These are phyloP conservation scores for Elmis aenea DNA, from an alignment of 2,888 invertebrate species.

Conservation along the genomic window DNA sequence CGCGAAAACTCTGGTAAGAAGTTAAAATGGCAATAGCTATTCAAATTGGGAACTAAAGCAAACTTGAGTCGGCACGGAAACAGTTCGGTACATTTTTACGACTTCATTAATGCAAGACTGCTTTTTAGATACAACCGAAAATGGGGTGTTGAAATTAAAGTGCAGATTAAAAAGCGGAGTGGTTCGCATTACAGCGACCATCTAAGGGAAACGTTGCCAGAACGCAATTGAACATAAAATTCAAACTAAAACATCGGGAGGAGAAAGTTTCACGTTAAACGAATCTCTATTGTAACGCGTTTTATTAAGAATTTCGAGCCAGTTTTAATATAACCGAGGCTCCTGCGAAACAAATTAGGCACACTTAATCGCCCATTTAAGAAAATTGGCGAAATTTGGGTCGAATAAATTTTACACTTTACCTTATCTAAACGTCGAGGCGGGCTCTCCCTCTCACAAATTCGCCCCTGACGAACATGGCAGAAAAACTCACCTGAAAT, in stretches of 20 bases:
- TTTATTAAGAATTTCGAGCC: constrained; percentile 38
- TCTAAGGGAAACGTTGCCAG: constrained; percentile 25
- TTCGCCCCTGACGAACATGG: constrained; percentile 1
- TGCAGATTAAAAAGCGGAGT: constrained; percentile 45
- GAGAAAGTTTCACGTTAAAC: constrained; percentile 21
- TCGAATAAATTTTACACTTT: constrained; percentile 47
- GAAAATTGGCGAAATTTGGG: constrained; percentile 47
- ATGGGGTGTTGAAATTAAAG: constrained; percentile 48
- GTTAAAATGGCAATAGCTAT: constrained; percentile 22
- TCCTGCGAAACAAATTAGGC: constrained; percentile 46
- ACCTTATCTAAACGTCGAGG: constrained; percentile 42
- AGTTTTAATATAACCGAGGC: constrained; percentile 43
- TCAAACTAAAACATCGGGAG: constrained; percentile 31
- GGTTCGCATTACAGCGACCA: constrained; percentile 31
- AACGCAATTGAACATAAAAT: constrained; percentile 45
- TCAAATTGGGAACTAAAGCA: constrained; percentile 20
- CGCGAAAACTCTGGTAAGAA: constrained; percentile 20
- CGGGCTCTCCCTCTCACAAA: constrained; percentile 8
- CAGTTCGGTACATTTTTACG: constrained; percentile 41
- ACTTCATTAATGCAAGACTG: constrained; percentile 44
- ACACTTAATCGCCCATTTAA: constrained; percentile 46
- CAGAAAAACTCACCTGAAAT: constrained; percentile 38
- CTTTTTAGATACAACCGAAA: constrained; percentile 43
- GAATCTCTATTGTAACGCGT: constrained; percentile 21
- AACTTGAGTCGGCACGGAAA: constrained; percentile 16